These are phyloP conservation scores for Passer domesticus DNA, from an alignment of 2,113 vertebrate genomes.

Conservation along the genomic window DNA sequence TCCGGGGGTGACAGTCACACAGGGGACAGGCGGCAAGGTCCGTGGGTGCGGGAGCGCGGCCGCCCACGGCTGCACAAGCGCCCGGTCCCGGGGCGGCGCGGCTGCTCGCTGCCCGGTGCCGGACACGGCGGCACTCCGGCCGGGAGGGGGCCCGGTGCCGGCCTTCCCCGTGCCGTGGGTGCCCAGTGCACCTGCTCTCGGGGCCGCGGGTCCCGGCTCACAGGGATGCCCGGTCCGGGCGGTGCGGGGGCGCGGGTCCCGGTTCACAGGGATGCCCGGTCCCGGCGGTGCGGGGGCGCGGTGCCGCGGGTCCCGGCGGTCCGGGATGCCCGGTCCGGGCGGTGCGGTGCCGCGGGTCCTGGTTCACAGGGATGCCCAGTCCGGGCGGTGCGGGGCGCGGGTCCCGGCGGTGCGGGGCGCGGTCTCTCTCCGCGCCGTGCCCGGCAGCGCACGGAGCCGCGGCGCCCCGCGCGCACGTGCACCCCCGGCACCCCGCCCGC, in stretches of 20 bases:
- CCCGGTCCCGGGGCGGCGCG: fast-evolving
- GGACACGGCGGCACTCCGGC: not conserved
- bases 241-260: too few species aligned
- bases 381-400: not conserved
- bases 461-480: not conserved
- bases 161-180: not conserved
- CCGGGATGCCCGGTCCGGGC: too few species aligned
- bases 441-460: not conserved
- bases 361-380: too few species aligned
- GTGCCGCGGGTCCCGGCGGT: too few species aligned
- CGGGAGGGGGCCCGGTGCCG: not conserved
- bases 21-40: fast-evolving
- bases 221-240: not conserved
- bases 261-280: too few species aligned
- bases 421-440: not conserved
- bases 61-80: not conserved
- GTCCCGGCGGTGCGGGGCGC: not conserved
- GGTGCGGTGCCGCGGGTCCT: too few species aligned
- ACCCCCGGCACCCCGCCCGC: not conserved
- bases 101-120: not conserved
- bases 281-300: not conserved
- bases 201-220: not conserved
- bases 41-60: not conserved
- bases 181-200: not conserved
- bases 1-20: fast-evolving